Evolutionary conservation across 2,797 vertebrate genomes (phyloP).

Genomic region (Cirrhinus mrigala): DNA sequence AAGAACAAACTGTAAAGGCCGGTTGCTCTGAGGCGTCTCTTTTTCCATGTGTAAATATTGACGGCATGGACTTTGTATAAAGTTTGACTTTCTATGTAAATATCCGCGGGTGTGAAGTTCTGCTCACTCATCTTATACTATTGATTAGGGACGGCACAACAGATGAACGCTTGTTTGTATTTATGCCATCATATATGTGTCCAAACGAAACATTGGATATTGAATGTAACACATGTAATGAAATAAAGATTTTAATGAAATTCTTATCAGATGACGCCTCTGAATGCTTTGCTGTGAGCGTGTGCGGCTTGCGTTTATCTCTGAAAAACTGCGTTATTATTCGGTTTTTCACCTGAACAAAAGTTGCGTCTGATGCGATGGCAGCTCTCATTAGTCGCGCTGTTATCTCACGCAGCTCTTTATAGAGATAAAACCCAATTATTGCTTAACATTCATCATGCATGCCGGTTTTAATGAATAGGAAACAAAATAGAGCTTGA

Average conservation of each 20-base stretch:
- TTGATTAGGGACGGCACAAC: constrained; percentile 81
- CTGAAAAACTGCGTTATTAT: neutral
- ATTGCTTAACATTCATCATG: neutral
- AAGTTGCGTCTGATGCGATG: neutral
- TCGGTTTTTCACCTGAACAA: neutral
- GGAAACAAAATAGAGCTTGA: neutral
- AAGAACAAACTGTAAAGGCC: constrained; percentile 29
- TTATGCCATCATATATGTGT: constrained; percentile 81
- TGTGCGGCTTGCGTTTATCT: neutral
- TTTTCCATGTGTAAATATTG: constrained; percentile 84
- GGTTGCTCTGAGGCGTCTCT: constrained; percentile 30
- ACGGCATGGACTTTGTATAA: constrained; percentile 82
- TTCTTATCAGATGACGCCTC: constrained; percentile 75
- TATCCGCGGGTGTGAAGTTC: constrained; percentile 78
- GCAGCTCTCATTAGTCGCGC: neutral
- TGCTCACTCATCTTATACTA: constrained; percentile 76
- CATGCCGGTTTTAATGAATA: neutral
- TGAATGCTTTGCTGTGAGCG: neutral
- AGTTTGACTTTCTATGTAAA: constrained; percentile 84
- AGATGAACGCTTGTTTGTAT: constrained; percentile 83
- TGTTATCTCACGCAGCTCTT: neutral
- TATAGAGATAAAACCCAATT: neutral
- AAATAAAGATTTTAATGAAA: constrained; percentile 89
- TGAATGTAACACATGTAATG: constrained; percentile 90
- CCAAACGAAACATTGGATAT: constrained; percentile 84